Evolutionary conservation across 64 coral and sea anemone species (phyloP).

Genomic region (Pocillopora damicornis): DNA sequence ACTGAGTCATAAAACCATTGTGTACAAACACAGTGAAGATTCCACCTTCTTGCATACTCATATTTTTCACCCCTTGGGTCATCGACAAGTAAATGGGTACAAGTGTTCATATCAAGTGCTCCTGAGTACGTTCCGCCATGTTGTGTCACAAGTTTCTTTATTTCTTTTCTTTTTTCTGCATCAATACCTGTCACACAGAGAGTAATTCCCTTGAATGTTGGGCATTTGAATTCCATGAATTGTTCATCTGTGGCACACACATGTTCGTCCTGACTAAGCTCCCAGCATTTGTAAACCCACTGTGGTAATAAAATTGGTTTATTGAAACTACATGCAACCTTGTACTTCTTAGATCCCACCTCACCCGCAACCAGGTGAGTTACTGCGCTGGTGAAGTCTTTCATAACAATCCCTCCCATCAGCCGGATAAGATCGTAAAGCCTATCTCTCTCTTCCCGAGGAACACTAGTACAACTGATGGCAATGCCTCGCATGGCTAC

Average conservation of each 20-base stretch:
- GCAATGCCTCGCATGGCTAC: constrained; percentile 64
- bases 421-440: constrained; percentile 65
- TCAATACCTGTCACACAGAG: constrained; percentile 90
- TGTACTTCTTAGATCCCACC: constrained; percentile 92
- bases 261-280: constrained; percentile 43
- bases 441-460: constrained; percentile 60
- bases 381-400: constrained; percentile 74
- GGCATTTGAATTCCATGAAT: constrained; percentile 72
- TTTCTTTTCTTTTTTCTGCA: constrained; percentile 62
- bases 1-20: constrained; percentile 98
- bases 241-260: constrained; percentile 65
- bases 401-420: constrained; percentile 77
- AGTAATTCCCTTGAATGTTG: constrained; percentile 89
- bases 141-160: constrained; percentile 40
- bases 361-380: constrained; percentile 96
- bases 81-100: constrained; percentile 88
- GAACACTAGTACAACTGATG: constrained; percentile 73
- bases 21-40: constrained; percentile 83
- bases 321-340: constrained; percentile 53
- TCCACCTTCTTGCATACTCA: constrained; percentile 88
- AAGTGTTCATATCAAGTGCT: constrained; percentile 81
- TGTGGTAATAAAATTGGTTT: constrained; percentile 76
- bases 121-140: constrained; percentile 87
- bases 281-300: constrained; percentile 79
- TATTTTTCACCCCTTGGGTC: constrained; percentile 78